Conservation (phyloP, 1,140 invertebrate genomes). For the Bombus cullumanus region DNA sequence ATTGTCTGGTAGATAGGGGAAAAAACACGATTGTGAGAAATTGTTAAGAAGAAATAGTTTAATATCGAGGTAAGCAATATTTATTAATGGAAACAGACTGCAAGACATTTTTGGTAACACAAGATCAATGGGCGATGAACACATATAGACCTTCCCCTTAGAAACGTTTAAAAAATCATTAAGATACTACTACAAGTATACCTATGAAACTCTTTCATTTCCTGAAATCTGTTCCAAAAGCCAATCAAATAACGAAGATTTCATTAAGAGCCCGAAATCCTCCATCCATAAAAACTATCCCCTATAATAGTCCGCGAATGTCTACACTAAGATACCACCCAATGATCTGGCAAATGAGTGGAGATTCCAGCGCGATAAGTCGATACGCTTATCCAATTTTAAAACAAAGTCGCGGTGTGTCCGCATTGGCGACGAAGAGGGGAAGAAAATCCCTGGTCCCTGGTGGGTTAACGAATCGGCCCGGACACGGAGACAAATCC, state of each 20-base stretch:
- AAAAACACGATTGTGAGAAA: too few relatives aligned
- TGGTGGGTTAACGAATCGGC: constrained; percentile 43
- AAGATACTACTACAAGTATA: too few relatives aligned
- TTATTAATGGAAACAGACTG: too few relatives aligned
- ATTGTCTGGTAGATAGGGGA: too few relatives aligned
- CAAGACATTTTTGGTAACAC: too few relatives aligned
- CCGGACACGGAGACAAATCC: constrained; percentile 46
- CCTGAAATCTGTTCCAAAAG: background rate
- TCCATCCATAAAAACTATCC: background rate
- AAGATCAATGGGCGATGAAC: too few relatives aligned
- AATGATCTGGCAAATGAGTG: background rate
- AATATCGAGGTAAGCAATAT: too few relatives aligned
- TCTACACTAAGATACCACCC: background rate
- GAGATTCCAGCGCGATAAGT: constrained; percentile 2
- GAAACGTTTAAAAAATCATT: too few relatives aligned
- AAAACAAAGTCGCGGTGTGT: constrained; percentile 14
- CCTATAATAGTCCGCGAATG: background rate
- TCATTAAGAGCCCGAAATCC: background rate
- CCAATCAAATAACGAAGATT: background rate
- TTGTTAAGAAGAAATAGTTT: too few relatives aligned
- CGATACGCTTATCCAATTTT: constrained; percentile 39
- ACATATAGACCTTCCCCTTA: too few relatives aligned
- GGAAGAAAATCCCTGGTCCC: constrained; percentile 28
- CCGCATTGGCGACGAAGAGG: too few relatives aligned
- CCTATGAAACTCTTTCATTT: too few relatives aligned